These are phyloP conservation scores for Cyrtodaria siliqua DNA, from an alignment of 2,888 invertebrate species.

Conservation along the genomic window DNA sequence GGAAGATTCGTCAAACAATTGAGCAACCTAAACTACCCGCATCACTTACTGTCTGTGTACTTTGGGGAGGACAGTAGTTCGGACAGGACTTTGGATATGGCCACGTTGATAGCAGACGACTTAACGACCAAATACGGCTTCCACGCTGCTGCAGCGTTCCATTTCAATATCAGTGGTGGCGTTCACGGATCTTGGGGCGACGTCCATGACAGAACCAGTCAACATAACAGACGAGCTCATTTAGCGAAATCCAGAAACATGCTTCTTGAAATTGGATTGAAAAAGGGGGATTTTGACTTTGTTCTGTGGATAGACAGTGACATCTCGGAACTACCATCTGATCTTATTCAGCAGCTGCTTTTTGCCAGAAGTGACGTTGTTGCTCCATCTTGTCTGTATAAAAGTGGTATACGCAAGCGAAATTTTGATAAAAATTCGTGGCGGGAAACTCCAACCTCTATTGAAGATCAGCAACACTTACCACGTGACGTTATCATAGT, in stretches of 20 bases:
- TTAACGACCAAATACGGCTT: slow-evolving; percentile 69
- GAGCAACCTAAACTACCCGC: slow-evolving; percentile 78
- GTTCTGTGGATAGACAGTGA: slow-evolving; percentile 84
- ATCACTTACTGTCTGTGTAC: slow-evolving; percentile 76
- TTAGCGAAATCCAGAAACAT: slow-evolving; percentile 79
- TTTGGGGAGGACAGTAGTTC: slow-evolving; percentile 83
- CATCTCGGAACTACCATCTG: slow-evolving; percentile 72
- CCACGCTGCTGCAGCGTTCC: slow-evolving; percentile 67
- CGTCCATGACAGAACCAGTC: slow-evolving; percentile 71
- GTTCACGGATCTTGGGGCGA: slow-evolving; percentile 70
- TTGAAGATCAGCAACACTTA: slow-evolving; percentile 65
- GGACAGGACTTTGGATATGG: slow-evolving; percentile 74
- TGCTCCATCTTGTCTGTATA: slow-evolving; percentile 76
- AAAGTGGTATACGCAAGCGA: slow-evolving; percentile 52
- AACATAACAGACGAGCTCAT: slow-evolving; percentile 76
- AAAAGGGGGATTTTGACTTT: slow-evolving; percentile 68
- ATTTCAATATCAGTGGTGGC: slow-evolving; percentile 71
- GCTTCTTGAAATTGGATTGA: slow-evolving; percentile 70
- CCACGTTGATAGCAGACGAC: slow-evolving; percentile 64
- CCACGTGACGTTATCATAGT: slow-evolving; percentile 72
- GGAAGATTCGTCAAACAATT: slow-evolving; percentile 71
- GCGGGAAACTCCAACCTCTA: slow-evolving; percentile 79
- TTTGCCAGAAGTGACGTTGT: slow-evolving; percentile 77
- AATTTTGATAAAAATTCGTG: slow-evolving; percentile 82
- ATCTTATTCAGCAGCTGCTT: slow-evolving; percentile 80